A percentile compares a stretch with the other conserved stretches of the same genome.
Conservation (phyloP, 2,888 invertebrate species). For the Nomada flava region DNA sequence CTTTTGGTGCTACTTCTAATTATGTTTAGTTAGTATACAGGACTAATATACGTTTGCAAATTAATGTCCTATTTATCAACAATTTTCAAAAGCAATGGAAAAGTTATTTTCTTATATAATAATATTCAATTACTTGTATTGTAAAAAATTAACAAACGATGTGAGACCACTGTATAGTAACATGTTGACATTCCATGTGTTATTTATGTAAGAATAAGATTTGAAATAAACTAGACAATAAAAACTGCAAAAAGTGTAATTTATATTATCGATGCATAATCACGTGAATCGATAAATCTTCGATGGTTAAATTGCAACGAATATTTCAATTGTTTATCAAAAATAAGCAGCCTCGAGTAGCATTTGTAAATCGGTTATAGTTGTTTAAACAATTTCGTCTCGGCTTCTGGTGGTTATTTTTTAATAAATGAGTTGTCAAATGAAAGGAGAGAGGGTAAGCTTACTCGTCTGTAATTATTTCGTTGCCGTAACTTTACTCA, state of each 20-base stretch:
- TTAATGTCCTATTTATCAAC: neutral
- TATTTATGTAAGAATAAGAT: constrained; percentile 5
- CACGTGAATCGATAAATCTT: no score
- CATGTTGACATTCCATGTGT: constrained; percentile 29
- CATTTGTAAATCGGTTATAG: no score
- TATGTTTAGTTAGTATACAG: neutral
- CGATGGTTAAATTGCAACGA: no score
- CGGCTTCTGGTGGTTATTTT: no score
- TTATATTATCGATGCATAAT: neutral
- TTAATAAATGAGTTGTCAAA: no score
- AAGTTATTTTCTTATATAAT: constrained; percentile 1
- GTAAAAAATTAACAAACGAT: neutral
- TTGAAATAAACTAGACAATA: constrained; percentile 2
- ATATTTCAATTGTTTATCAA: no score
- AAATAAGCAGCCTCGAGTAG: no score
- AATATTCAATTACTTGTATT: neutral
- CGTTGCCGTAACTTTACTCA: no score
- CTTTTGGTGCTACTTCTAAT: constrained; percentile 1
- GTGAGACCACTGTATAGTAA: constrained; percentile 13
- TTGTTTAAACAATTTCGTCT: no score
- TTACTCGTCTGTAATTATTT: no score
- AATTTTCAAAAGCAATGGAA: neutral
- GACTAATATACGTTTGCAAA: neutral
- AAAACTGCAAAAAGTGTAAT: constrained; percentile 7
- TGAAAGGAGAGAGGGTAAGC: no score